A percentile compares a stretch with the other conserved stretches of the same genome.
phyloP scores from a whole-genome alignment of 1,140 invertebrate genomes.

The Cydia pomonella region DNA sequence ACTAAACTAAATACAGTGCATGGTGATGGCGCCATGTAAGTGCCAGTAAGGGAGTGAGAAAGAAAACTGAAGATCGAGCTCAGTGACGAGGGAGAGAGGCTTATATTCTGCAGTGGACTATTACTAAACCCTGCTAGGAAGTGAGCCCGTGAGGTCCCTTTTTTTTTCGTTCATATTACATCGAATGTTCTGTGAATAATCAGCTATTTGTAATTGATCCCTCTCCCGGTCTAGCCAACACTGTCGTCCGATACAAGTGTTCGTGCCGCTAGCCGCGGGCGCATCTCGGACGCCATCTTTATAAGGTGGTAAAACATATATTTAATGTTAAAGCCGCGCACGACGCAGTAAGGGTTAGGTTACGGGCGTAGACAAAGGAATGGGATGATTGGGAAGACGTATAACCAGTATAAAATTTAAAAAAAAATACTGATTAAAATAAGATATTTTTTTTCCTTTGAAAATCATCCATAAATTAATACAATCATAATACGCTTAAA shows the following conservation, averaged over 20 bases:
- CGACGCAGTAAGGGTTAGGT: slow-evolving; percentile 49
- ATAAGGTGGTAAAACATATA: slow-evolving; percentile 81
- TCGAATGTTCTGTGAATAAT: neutral
- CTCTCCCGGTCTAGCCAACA: slow-evolving; percentile 50
- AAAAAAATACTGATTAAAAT: no score
- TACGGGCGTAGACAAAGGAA: neutral
- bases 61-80: no score
- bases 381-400: no score
- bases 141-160: slow-evolving; percentile 41
- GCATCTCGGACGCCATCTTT: slow-evolving; percentile 75
- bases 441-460: no score
- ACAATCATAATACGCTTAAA: no score
- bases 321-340: slow-evolving; percentile 75
- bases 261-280: slow-evolving; percentile 71
- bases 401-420: no score
- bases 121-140: neutral
- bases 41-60: no score
- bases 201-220: neutral
- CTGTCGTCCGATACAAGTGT: slow-evolving; percentile 65
- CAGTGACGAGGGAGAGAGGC: no score
- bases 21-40: no score
- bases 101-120: neutral
- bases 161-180: neutral
- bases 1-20: no score
- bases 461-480: no score